phyloP scores from a whole-genome alignment of 92 coral and sea anemone genomes.

The Diadumene lineata region DNA sequence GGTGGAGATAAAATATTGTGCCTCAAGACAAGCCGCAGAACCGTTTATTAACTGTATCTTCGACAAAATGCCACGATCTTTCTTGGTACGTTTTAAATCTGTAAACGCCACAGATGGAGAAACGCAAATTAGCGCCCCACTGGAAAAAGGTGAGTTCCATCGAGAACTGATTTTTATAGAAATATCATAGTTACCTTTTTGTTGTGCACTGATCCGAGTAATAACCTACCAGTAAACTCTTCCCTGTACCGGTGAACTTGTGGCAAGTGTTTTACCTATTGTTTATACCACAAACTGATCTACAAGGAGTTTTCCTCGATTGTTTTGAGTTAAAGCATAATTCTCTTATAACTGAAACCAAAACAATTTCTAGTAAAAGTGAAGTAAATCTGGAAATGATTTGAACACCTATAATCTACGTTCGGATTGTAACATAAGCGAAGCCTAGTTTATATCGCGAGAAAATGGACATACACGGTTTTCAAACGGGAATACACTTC shows the following conservation, averaged over 20 bases:
- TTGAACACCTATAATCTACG: no score
- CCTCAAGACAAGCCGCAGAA: conserved; percentile 5
- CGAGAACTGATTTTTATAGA: neutral
- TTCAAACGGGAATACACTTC: no score
- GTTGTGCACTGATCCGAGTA: conserved; percentile 27
- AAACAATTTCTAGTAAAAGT: neutral
- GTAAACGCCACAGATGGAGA: conserved; percentile 1
- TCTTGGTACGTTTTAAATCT: conserved; percentile 18
- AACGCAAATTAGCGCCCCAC: neutral
- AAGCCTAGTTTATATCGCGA: neutral
- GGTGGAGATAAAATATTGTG: neutral
- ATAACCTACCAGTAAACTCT: conserved; percentile 1
- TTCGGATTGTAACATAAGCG: no score
- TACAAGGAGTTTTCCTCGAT: conserved; percentile 11
- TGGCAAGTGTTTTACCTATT: neutral
- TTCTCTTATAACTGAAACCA: conserved; percentile 9
- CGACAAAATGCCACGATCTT: conserved; percentile 24
- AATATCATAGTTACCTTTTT: neutral
- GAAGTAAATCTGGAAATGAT: neutral
- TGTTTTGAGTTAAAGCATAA: conserved; percentile 26
- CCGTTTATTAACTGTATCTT: no score
- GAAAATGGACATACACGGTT: no score
- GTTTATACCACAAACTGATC: neutral
- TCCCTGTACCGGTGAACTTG: neutral
- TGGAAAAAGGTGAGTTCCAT: conserved; percentile 11